Conservation (phyloP, 2,888 invertebrate species). For the Agonopterix alstromeriana region DNA sequence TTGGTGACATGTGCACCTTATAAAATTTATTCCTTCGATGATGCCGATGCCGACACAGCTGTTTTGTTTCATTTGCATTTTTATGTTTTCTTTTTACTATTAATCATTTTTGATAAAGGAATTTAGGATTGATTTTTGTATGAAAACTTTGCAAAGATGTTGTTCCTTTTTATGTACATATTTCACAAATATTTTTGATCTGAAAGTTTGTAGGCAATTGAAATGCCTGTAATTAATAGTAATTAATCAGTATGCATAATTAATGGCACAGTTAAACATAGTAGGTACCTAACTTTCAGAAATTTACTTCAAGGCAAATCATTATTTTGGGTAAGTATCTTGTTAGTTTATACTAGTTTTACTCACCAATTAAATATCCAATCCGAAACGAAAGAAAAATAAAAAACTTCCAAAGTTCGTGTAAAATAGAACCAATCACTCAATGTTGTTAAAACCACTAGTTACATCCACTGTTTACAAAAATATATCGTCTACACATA, state of each 20-base stretch:
- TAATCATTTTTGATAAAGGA: constrained; percentile 17
- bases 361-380: constrained; percentile 24
- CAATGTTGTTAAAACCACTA: constrained; percentile 10
- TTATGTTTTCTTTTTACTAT: constrained; percentile 38
- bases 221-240: too few species aligned
- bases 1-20: constrained; percentile 44
- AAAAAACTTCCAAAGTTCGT: constrained; percentile 11
- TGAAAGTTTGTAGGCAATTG: too few species aligned
- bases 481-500: constrained; percentile 15
- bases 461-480: constrained; percentile 12
- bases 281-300: too few species aligned
- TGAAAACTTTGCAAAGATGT: too few species aligned
- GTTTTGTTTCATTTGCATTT: constrained; percentile 52
- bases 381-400: constrained; percentile 10
- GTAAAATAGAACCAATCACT: constrained; percentile 10
- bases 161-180: too few species aligned
- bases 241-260: too few species aligned
- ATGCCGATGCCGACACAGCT: constrained; percentile 38
- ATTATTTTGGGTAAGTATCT: too few species aligned
- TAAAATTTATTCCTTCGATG: constrained; percentile 22
- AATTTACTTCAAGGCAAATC: too few species aligned
- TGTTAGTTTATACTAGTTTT: not conserved
- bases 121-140: too few species aligned
- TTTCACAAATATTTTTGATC: too few species aligned
- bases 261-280: too few species aligned